These are phyloP conservation scores for Monoplex corrugatus DNA, from an alignment of 2,888 invertebrate species.

Conservation along the genomic window DNA sequence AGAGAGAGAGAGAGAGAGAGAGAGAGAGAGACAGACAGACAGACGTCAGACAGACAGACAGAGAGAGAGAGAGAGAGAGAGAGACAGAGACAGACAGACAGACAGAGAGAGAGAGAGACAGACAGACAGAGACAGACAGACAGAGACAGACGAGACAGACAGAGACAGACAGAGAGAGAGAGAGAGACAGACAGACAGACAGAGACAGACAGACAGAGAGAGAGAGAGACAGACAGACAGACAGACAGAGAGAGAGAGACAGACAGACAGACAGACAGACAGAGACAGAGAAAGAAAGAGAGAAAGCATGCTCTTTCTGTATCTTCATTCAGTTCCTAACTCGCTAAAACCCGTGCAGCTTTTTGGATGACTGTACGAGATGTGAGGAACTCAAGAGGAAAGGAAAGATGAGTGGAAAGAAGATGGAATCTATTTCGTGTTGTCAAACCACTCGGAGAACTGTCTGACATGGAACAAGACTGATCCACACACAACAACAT, in stretches of 20 bases:
- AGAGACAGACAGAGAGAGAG: background rate
- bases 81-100: background rate
- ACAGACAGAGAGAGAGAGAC: background rate
- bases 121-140: slow-evolving; percentile 9
- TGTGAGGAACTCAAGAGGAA: too few relatives aligned
- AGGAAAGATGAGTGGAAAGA: too few relatives aligned
- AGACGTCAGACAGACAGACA: background rate
- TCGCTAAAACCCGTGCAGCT: too few relatives aligned
- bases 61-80: background rate
- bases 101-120: background rate
- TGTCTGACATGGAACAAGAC: too few relatives aligned
- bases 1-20: background rate
- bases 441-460: too few relatives aligned
- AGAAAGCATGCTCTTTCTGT: too few relatives aligned
- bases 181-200: slow-evolving; percentile 3
- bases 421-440: too few relatives aligned
- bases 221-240: background rate
- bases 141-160: background rate
- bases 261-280: background rate
- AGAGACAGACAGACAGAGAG: background rate
- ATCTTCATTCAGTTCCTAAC: background rate
- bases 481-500: too few relatives aligned
- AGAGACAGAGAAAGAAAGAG: background rate
- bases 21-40: background rate
- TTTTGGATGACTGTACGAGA: too few relatives aligned